Percentiles rank a stretch among this genome's conserved stretches.
Conservation (phyloP, 2,797 vertebrate species). For the Prunella strophiata region DNA sequence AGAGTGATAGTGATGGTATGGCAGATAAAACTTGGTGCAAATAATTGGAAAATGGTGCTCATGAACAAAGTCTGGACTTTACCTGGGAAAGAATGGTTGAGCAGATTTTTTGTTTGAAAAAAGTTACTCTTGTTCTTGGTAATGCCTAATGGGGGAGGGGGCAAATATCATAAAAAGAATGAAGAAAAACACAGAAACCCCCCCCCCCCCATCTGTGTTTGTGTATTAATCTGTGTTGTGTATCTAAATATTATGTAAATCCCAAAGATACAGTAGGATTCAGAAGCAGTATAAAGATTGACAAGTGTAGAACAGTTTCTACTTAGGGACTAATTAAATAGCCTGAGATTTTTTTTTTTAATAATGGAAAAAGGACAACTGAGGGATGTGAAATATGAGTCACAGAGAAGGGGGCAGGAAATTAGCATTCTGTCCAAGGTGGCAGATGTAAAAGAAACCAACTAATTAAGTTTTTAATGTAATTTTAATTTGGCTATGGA, state of each 20-base stretch:
- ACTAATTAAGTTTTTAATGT: neutral
- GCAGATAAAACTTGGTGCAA: neutral
- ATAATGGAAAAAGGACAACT: neutral
- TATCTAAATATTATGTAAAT: neutral
- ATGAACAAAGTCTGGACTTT: neutral
- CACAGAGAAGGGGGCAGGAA: neutral
- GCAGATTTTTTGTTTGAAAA: neutral
- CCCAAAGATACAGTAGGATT: neutral
- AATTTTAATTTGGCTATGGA: neutral
- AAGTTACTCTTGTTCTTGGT: neutral
- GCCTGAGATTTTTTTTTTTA: neutral
- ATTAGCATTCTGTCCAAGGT: neutral
- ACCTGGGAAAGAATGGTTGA: neutral
- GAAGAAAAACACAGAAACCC: neutral
- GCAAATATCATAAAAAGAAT: neutral
- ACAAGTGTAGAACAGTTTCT: neutral
- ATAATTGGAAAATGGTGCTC: neutral
- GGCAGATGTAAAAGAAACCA: neutral
- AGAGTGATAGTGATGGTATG: neutral
- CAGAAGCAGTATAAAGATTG: neutral
- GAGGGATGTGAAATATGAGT: neutral
- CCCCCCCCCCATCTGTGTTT: neutral
- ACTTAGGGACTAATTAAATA: neutral
- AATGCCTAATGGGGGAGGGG: neutral
- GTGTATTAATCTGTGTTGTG: neutral